Base-by-base conservation (phyloP, 2,113 vertebrate genomes). In the Strix aluco region DNA sequence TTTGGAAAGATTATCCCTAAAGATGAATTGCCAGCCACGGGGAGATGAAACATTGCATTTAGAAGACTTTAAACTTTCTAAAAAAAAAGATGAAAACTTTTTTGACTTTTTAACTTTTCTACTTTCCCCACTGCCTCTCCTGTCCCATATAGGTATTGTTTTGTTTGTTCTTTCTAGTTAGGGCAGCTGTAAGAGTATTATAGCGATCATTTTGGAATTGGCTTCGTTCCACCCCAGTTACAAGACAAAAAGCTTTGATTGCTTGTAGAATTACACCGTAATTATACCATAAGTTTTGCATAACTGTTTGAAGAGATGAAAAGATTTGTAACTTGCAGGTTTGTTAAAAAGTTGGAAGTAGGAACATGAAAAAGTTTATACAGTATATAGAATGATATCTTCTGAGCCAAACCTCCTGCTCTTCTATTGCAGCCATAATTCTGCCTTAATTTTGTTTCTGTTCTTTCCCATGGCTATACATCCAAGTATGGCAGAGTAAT, bases 261-360 rank as follows among this genome's bases (percentile, higher is more conserved):
- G 80, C 92, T 81, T 78, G 42, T 92, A 74, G 86, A 92, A 78
- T 83, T 77, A 75, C 12, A 80, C 44, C 0, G 4, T 93, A 95
- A 93, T 94, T 95, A 81, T 32, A 51, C 90, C 23, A 5, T 57
- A 84, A 86, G 51, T 88, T 96, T 96, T 96, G 92, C 92, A 88
- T 95, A 90, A 81, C 94, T 91, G 69, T 89, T 94, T 88, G 75
- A 93, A 94, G 88, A 96, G 88, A 95, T 96, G 75, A 95, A 94
- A 92, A 94, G 96, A 87, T 69, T 70, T 38, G 65, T 82, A 87
- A 94, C 81, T 77, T 81, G 34, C 27, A 71, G 40, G 57, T 84
- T 92, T 96, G 69, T 79, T 87, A 58, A 72, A 85, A 91, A 49
- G 57, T 84, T 96, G 86, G 82, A 90, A 84, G 94, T 58, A 74